phyloP scores from a whole-genome alignment of 2,888 invertebrate species.

The Panzeria rudis region DNA sequence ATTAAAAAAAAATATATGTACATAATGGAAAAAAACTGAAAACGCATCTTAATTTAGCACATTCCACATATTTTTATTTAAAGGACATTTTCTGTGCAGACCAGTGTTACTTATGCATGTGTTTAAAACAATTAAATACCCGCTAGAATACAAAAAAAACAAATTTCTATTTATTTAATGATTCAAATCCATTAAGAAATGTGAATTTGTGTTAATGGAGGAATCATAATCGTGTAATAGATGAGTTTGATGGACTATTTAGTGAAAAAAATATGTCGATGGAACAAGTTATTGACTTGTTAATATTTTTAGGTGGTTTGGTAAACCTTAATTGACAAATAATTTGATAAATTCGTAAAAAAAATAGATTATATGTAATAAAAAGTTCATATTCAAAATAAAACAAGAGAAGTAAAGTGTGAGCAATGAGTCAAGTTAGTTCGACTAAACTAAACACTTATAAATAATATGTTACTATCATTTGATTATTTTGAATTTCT shows the following conservation, averaged over 20 bases:
- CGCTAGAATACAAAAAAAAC: neutral
- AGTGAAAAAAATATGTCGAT: neutral
- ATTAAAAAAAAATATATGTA: too few relatives aligned
- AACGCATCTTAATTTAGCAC: too few relatives aligned
- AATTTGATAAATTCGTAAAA: constrained; percentile 23
- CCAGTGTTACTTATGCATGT: too few relatives aligned
- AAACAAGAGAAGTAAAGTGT: neutral
- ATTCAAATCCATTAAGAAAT: constrained; percentile 40
- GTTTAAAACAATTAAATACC: neutral
- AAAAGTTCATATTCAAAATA: constrained; percentile 5
- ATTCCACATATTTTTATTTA: too few relatives aligned
- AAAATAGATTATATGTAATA: constrained; percentile 7
- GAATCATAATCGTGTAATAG: constrained; percentile 15
- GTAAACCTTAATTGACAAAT: constrained; percentile 29
- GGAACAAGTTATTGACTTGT: constrained; percentile 52
- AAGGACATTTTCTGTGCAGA: too few relatives aligned
- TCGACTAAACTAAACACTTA: too few relatives aligned
- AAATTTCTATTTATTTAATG: constrained; percentile 36
- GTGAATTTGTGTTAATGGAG: constrained; percentile 41
- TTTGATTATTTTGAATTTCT: neutral
- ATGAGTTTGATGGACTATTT: constrained; percentile 15
- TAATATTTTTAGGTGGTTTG: constrained; percentile 3
- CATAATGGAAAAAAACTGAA: too few relatives aligned
- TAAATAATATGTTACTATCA: neutral
- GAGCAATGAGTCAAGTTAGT: neutral